A percentile compares a stretch with the other conserved stretches of the same genome.
Evolutionary conservation across 2,888 invertebrate genomes (phyloP).

Genomic region (Sesia bembeciformis): DNA sequence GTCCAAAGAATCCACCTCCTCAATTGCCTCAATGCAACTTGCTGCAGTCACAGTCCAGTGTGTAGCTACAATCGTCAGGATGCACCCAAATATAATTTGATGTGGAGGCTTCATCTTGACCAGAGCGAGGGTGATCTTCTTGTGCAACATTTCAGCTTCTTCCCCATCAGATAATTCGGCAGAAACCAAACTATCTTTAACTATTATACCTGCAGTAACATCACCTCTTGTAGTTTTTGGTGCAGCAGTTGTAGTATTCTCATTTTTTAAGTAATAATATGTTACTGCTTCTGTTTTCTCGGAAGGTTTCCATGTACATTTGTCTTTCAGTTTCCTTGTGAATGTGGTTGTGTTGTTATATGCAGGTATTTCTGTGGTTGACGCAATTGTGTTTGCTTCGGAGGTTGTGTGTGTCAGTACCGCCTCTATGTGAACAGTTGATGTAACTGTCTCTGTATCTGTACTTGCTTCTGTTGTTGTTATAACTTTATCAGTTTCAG

Average conservation of each 20-base stretch:
- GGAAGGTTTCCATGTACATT: constrained; percentile 50
- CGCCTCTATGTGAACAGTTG: no score
- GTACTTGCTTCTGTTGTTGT: no score
- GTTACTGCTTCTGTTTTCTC: constrained; percentile 28
- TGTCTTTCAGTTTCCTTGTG: constrained; percentile 3
- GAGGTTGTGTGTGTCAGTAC: no score
- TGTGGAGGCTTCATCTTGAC: constrained; percentile 35
- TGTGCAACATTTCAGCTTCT: constrained; percentile 15
- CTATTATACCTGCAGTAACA: constrained; percentile 1
- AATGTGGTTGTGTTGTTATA: background rate
- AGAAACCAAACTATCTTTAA: background rate
- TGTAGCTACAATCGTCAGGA: constrained; percentile 34
- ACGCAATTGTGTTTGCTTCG: no score
- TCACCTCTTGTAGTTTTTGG: background rate
- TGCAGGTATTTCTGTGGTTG: background rate
- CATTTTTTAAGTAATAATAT: constrained; percentile 25
- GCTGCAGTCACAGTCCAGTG: constrained; percentile 52
- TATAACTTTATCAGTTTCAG: no score
- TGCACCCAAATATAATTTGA: constrained; percentile 47
- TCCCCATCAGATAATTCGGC: constrained; percentile 20
- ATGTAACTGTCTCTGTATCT: no score
- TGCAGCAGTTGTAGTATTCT: background rate
- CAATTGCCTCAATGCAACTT: constrained; percentile 50
- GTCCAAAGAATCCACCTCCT: constrained; percentile 47
- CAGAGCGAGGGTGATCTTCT: constrained; percentile 30